Evolutionary conservation across 2,888 invertebrate genomes (phyloP), one percentile per base, ranked within the genome.

Genomic region (Muschampia plurimacula): DNA sequence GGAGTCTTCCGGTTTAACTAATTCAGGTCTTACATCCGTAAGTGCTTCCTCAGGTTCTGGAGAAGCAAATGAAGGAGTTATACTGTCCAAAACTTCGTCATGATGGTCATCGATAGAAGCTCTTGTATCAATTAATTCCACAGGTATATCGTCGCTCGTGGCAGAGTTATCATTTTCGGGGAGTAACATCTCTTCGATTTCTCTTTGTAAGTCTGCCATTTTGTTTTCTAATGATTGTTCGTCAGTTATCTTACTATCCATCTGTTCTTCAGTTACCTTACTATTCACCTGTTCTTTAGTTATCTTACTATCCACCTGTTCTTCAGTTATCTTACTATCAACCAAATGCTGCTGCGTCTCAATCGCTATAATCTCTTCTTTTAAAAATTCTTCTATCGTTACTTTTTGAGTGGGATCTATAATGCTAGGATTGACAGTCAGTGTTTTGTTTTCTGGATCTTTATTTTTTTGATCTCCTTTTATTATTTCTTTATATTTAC

Each of bases 121-220:
- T 74, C 86, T 86, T 36, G 83, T 83, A 59, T 89, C 88, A 41
- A 81, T 83, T 39, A 90, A 78, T 77, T 91, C 93, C 80, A 84
- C 85, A 13, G 89, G 90, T 32, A 87, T 86, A 36, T 85, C 88
- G 63, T 92, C 91, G 74, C 88, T 90, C n/a, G 78, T 78, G 72
- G 84, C 78, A n/a, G 92, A 92, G 15, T 87, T 88, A 77, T 93
- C 92, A 80, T 91, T 93, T 87, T 93, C 93, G 55, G 94, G 94
- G 41, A 89, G 78, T 46, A 94, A 78, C 90, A 93, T 90, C 85
- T 94, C 93, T 77, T 94, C 94, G 55, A 94, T 94, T 87, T 94
- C 94, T 79, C 91, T 86, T 83, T 93, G 93, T 69, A 94, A 84
- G 76, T 92, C 93, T 62, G 93, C 94, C 90, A 94, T 93, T 88